Evolutionary conservation across 1,140 invertebrate genomes (phyloP).

Genomic region (Pseudomyrmex concolor): DNA sequence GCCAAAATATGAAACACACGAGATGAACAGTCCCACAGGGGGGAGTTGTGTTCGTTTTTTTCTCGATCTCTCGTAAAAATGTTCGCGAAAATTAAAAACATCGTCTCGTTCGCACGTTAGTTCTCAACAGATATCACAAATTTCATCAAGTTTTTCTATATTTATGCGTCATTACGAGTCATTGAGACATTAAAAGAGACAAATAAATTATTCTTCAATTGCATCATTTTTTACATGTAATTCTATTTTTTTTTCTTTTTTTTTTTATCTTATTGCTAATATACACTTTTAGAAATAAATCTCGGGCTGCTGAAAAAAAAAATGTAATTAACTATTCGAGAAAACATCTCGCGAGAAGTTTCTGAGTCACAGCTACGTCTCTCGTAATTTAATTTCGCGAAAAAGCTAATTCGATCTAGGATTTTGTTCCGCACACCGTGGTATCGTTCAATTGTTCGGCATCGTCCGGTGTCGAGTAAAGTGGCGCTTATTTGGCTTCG

Average conservation of each 20-base stretch:
- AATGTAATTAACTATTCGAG: too few relatives aligned
- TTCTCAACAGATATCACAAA: too few relatives aligned
- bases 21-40: background rate
- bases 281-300: background rate
- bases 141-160: too few relatives aligned
- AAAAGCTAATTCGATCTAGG: background rate
- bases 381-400: background rate
- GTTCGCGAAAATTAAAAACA: too few relatives aligned
- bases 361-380: too few relatives aligned
- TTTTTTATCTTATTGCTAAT: background rate
- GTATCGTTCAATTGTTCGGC: constrained; percentile 14
- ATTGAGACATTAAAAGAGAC: background rate
- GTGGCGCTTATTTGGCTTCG: constrained; percentile 53
- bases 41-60: background rate
- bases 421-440: background rate
- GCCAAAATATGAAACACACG: too few relatives aligned
- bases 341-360: too few relatives aligned
- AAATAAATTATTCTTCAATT: background rate
- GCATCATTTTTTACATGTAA: background rate
- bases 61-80: too few relatives aligned
- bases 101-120: too few relatives aligned
- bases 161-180: background rate
- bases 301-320: background rate
- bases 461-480: constrained; percentile 34
- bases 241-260: background rate